Percentiles rank a stretch among this genome's conserved stretches.
Conservation (phyloP, 2,113 vertebrate genomes). For the Glareola pratincola region DNA sequence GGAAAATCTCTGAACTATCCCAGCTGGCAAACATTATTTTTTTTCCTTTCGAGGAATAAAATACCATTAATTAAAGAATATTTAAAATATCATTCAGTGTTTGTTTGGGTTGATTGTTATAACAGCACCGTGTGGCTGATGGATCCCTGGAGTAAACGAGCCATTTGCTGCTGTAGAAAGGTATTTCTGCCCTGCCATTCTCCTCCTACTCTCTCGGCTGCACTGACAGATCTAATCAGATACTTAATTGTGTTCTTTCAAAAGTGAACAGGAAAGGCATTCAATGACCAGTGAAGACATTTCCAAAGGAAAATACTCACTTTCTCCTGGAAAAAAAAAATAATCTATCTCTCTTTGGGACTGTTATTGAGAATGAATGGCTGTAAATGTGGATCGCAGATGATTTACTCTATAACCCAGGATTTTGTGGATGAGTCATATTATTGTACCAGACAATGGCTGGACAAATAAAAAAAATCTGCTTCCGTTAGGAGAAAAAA, state of each 20-base stretch:
- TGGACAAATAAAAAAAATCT: neutral
- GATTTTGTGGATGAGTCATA: neutral
- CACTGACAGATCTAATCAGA: constrained; percentile 6
- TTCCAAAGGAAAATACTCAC: neutral
- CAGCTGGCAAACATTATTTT: neutral
- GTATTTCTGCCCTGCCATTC: neutral
- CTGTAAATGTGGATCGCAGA: constrained; percentile 16
- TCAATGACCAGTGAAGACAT: neutral
- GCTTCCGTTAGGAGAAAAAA: neutral
- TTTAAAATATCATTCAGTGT: neutral
- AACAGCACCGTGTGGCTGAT: neutral
- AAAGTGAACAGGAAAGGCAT: neutral
- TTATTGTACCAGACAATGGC: constrained; percentile 2
- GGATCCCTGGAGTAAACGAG: neutral
- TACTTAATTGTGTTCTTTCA: constrained; percentile 5
- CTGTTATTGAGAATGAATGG: neutral
- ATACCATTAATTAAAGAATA: constrained; percentile 2
- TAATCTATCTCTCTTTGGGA: neutral
- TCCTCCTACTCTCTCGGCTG: neutral
- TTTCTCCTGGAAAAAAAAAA: neutral
- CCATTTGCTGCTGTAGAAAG: neutral
- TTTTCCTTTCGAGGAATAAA: neutral
- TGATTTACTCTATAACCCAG: neutral
- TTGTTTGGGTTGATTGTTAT: constrained; percentile 20
- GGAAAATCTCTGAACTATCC: neutral